These are phyloP conservation scores for Ceuthmochares aereus DNA, from an alignment of 2,113 vertebrate genomes.

Conservation along the genomic window DNA sequence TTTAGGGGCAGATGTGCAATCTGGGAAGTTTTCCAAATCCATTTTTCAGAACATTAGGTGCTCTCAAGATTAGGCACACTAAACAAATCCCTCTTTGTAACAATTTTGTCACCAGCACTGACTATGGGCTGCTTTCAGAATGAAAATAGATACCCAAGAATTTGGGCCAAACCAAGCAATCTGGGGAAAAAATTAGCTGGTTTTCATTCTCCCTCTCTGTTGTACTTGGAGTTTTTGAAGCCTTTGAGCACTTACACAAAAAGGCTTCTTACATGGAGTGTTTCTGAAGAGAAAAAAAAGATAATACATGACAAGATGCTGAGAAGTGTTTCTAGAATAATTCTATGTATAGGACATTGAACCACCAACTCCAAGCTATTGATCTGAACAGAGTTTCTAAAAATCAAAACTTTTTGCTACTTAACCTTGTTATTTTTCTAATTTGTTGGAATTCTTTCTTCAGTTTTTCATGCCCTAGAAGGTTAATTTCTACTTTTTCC, in stretches of 20 bases:
- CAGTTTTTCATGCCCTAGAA: not conserved
- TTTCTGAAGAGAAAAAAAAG: not conserved
- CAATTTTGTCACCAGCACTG: slow-evolving; percentile 42
- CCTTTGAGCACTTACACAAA: not conserved
- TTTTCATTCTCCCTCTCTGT: not conserved
- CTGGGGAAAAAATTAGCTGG: not conserved
- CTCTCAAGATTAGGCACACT: slow-evolving; percentile 26
- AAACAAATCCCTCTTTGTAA: slow-evolving; percentile 60
- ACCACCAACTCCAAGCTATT: not conserved
- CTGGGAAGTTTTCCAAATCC: slow-evolving; percentile 63
- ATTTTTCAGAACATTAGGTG: slow-evolving; percentile 74
- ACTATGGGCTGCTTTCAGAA: slow-evolving; percentile 26
- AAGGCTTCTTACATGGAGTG: not conserved
- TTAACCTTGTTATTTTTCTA: not conserved
- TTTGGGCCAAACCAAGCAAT: slow-evolving; percentile 38
- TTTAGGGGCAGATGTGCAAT: slow-evolving; percentile 37
- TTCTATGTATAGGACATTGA: not conserved
- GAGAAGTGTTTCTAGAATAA: not conserved
- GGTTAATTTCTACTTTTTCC: not conserved
- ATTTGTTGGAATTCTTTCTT: not conserved
- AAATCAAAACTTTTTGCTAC: not conserved
- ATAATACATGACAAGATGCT: not conserved
- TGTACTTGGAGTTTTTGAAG: not conserved
- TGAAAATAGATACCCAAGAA: slow-evolving; percentile 34
- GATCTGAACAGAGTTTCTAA: not conserved